Evolutionary conservation across 1,140 invertebrate species (phyloP).

Genomic region (Caerostris extrusa): DNA sequence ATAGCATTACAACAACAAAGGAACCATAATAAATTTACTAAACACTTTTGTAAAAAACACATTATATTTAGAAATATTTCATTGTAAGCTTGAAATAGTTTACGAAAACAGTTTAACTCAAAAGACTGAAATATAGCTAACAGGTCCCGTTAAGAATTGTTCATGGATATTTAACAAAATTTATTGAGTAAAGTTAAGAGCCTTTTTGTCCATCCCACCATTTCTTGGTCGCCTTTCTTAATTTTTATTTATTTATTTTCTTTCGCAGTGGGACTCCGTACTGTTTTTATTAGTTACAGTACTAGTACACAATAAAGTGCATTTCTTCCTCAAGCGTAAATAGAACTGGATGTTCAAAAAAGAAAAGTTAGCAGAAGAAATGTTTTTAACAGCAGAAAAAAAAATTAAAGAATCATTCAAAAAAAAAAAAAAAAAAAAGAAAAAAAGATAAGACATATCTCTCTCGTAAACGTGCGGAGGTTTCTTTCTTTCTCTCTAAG

Average conservation of each 20-base stretch:
- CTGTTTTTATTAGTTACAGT: neutral
- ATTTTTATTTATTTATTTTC: slow-evolving; percentile 1
- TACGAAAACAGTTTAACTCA: neutral
- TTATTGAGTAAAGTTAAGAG: slow-evolving; percentile 40
- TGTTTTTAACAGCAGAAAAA: neutral
- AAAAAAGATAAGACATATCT: slow-evolving; percentile 44
- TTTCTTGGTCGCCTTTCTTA: neutral
- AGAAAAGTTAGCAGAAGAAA: slow-evolving; percentile 29
- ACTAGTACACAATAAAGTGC: slow-evolving; percentile 32
- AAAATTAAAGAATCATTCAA: slow-evolving; percentile 40
- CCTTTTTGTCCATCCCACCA: slow-evolving; percentile 14
- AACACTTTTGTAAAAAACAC: no score
- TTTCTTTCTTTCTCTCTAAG: neutral
- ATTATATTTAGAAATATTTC: no score
- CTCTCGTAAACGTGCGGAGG: slow-evolving; percentile 41
- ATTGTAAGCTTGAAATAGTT: no score
- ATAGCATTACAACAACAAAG: no score
- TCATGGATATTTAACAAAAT: slow-evolving; percentile 48
- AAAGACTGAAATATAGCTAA: slow-evolving; percentile 21
- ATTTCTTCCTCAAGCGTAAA: neutral
- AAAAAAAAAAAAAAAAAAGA: slow-evolving; percentile 14
- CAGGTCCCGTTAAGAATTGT: slow-evolving; percentile 24
- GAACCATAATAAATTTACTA: no score
- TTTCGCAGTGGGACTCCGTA: neutral
- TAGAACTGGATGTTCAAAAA: neutral